Evolutionary conservation across 23 tunicate species (phyloP), one percentile per base, ranked within the genome.

Genomic region (Trididemnum clinides): DNA sequence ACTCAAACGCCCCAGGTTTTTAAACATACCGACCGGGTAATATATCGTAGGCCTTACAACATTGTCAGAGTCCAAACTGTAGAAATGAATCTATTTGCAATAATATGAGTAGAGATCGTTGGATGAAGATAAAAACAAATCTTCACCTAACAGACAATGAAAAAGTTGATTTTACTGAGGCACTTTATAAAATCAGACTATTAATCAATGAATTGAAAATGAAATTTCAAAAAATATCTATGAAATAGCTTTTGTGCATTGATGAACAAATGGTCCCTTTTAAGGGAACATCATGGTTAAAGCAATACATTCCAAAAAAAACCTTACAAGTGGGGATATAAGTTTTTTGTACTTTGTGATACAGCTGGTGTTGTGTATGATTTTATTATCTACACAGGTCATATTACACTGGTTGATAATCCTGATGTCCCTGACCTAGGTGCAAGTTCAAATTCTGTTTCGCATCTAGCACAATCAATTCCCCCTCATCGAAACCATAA

Each of bases 201-300:
- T 36, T 73, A 30, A 27, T 36, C 26, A 57, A 73, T 19, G 18
- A 73, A 5, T 57, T 73, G 5, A 23, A 37, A 39, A 19, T 2
- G 38, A 28, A 73, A 22, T 73, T 59, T 59, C 5, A 30, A 30
- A 69, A 69, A 30, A 69, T 69, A 26, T 37, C 75, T 3, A 69
- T 69, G 75, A 10, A 28, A 30, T 10, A 75, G 25, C 36, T 7
- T n/a, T 44, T 38, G 62, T 75, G 58, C 58, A 44, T 75, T 3
- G 81, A 75, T 37, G 81, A 75, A 22, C 81, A 75, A 37, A 75
- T 75, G 62, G 30, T 35, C 62, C 81, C 81, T 15, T 75, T 75
- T 62, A 75, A 75, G 58, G 81, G 75, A 3, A 69, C 5, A 69
- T 26, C 36, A 4, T 28, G 75, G 36, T 5, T 69, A 69, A 69